Conservation (phyloP, 2,888 invertebrate species). For the Marasmarcha lunaedactyla region DNA sequence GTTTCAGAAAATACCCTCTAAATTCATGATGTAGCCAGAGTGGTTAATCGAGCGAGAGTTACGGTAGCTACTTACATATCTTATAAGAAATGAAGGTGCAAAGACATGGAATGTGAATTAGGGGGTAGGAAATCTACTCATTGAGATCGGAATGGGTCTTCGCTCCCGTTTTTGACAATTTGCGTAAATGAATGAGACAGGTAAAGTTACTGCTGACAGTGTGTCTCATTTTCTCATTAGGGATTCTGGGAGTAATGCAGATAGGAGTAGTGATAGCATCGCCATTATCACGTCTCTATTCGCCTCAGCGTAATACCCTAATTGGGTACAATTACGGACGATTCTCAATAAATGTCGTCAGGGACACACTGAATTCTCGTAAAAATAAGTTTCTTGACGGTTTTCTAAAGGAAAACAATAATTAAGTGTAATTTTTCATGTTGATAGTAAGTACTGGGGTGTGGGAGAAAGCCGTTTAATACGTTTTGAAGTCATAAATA, state of each 20-base stretch:
- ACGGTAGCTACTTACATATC: constrained; percentile 52
- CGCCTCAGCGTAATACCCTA: constrained; percentile 69
- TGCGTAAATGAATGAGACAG: constrained; percentile 5
- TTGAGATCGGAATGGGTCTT: constrained; percentile 31
- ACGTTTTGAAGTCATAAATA: no score
- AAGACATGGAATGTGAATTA: constrained; percentile 54
- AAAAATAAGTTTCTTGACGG: constrained; percentile 57
- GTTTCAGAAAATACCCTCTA: constrained; percentile 12
- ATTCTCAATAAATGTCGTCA: constrained; percentile 58
- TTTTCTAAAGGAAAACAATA: constrained; percentile 54
- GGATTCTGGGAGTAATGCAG: not conserved
- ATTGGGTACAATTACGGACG: constrained; percentile 66
- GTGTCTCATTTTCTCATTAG: not conserved
- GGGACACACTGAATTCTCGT: constrained; percentile 58
- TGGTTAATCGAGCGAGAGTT: constrained; percentile 61
- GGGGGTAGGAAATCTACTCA: constrained; percentile 42
- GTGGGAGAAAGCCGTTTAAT: no score
- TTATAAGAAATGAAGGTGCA: constrained; percentile 45
- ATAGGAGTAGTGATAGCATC: constrained; percentile 49
- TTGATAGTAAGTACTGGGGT: no score
- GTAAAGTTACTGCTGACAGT: not conserved
- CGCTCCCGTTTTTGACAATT: constrained; percentile 13
- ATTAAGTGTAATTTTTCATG: constrained; percentile 27
- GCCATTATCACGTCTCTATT: constrained; percentile 62
- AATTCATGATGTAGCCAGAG: constrained; percentile 11